Evolutionary conservation across 2,888 invertebrate species (phyloP).

Genomic region (Cephus pygmeus): DNA sequence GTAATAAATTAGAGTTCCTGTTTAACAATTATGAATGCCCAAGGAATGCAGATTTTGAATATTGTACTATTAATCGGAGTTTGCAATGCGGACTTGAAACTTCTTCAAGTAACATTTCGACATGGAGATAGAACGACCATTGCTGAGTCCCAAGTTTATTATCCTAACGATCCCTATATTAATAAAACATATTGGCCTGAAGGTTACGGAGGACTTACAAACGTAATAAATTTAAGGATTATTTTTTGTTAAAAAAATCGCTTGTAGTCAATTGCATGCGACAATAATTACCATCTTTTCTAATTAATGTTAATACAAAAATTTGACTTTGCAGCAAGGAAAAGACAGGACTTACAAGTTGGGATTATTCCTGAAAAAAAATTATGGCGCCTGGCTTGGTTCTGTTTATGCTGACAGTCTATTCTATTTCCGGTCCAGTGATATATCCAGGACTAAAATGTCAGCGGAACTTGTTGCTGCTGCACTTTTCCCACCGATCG

Average conservation of each 20-base stretch:
- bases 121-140: conserved; percentile 31
- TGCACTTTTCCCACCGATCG: conserved; percentile 24
- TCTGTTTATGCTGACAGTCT: conserved; percentile 16
- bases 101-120: conserved; percentile 29
- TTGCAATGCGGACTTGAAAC: conserved; percentile 18
- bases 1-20: background rate
- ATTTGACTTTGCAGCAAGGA: conserved; percentile 23
- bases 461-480: conserved; percentile 23
- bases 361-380: conserved; percentile 20
- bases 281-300: no score
- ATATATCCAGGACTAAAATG: conserved; percentile 11
- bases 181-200: conserved; percentile 23
- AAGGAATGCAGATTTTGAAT: no score
- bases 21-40: background rate
- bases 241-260: no score
- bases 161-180: conserved; percentile 27
- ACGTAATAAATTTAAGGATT: background rate
- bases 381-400: conserved; percentile 21
- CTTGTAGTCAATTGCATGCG: no score
- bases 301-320: no score
- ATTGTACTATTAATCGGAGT: background rate
- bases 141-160: conserved; percentile 12
- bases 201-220: conserved; percentile 22
- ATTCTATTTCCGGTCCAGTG: conserved; percentile 18
- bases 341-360: conserved; percentile 20